phyloP scores from a whole-genome alignment of 2,113 vertebrate species.

The Python bivittatus region DNA sequence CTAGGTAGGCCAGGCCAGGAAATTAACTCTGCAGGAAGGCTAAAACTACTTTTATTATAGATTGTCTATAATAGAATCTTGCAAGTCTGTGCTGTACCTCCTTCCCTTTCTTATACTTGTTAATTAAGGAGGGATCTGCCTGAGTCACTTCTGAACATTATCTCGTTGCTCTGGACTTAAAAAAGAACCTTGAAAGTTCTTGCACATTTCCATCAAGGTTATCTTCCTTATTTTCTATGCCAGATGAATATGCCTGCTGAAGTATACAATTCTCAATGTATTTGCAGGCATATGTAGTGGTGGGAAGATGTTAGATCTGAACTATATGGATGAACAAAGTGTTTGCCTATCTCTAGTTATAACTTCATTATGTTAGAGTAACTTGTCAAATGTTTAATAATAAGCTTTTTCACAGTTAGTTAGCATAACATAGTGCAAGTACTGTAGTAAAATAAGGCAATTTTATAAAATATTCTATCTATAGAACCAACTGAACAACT shows the following conservation, averaged over 20 bases:
- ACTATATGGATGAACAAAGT: background rate
- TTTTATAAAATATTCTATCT: background rate
- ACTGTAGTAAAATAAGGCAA: background rate
- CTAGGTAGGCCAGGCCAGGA: too few relatives aligned
- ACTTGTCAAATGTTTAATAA: background rate
- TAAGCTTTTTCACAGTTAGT: background rate
- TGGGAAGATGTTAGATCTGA: too few relatives aligned
- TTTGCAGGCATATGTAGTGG: background rate
- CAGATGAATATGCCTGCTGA: background rate
- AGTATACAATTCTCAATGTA: background rate
- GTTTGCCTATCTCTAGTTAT: background rate
- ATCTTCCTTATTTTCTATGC: background rate
- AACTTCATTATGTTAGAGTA: background rate
- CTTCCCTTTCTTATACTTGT: too few relatives aligned
- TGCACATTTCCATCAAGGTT: background rate
- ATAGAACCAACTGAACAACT: background rate
- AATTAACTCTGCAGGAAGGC: too few relatives aligned
- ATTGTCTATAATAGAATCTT: too few relatives aligned
- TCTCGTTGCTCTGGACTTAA: background rate
- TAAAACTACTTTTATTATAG: too few relatives aligned
- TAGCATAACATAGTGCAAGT: background rate
- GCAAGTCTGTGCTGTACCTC: too few relatives aligned
- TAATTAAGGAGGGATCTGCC: background rate
- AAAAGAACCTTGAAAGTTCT: background rate
- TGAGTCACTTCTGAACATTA: background rate